Base-by-base conservation (phyloP, 1,140 invertebrate species). In the Saccostrea cuccullata region DNA sequence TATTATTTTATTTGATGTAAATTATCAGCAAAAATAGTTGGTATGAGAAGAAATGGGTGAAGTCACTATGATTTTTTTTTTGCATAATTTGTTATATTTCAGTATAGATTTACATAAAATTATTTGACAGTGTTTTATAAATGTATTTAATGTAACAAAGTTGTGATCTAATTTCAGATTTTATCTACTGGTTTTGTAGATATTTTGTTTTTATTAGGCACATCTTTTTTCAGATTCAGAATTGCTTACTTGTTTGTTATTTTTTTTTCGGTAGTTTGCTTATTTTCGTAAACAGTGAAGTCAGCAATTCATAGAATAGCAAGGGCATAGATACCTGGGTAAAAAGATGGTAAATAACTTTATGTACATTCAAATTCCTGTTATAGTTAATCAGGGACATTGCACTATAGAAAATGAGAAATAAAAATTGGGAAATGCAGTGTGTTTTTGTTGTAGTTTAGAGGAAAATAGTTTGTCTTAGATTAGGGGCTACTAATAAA, bases 401-500 rank as follows among this genome's bases (percentile, higher is more conserved):
- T 77, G 70, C 70, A 77, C 70, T 77, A 77, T 23, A 77, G 70
- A 77, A 67, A 77, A 36, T 77, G 70, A 77, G 70, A 77, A 77
- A 77, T 77, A 77, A 77, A 77, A 77, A 17, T 30, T 77, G 70
- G 70, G 70, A 77, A 77, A 64, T 64, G n/a, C 58, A 64, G 17
- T 64, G 0, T 20, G 58, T 64, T 8, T 64, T 17, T 64, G 58
- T 64, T 64, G n/a, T 64, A 64, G 47, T 8, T 47, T 9, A 47
- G 47, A 47, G 47, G 47, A 36, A 36, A 36, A 36, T 36, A 36
- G 2, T 36, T 1, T 36, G 30, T 36, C 30, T 36, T 36, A 36
- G n/a, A 3, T 47, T 9, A 47, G 47, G 6, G 47, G 47, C 9
- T 47, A 3, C 1, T 47, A 47, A 47, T 47, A 9, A 5, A 47